These are phyloP conservation scores for Buteo buteo DNA, from an alignment of 2,113 vertebrate genomes.

Conservation along the genomic window DNA sequence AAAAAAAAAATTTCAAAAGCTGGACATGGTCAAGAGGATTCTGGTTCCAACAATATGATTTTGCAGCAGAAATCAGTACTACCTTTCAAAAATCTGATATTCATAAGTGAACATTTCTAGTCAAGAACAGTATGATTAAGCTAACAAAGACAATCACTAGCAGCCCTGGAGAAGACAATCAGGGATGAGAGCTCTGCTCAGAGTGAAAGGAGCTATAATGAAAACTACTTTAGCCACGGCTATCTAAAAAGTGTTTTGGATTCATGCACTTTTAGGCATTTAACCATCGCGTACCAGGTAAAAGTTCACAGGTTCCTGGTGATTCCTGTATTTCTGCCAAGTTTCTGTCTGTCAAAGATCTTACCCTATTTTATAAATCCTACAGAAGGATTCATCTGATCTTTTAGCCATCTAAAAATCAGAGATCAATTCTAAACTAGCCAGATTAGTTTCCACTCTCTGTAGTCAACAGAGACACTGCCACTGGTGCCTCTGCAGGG, in stretches of 20 bases:
- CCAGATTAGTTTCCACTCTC: background rate
- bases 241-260: background rate
- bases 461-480: background rate
- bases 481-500: background rate
- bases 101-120: background rate
- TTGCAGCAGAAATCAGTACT: background rate
- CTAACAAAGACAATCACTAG: background rate
- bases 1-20: background rate
- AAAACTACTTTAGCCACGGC: background rate
- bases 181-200: background rate
- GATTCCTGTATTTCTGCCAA: background rate
- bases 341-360: background rate
- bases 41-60: background rate
- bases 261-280: constrained; percentile 20
- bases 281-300: background rate
- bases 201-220: constrained; percentile 4
- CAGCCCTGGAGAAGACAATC: constrained; percentile 4
- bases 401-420: background rate
- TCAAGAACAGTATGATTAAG: background rate
- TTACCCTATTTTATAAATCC: background rate
- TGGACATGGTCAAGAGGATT: background rate
- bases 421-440: background rate
- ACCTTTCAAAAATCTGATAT: background rate
- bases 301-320: background rate
- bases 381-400: background rate